Base-by-base conservation (phyloP, 2,113 vertebrate genomes). In the Clarias magur region DNA sequence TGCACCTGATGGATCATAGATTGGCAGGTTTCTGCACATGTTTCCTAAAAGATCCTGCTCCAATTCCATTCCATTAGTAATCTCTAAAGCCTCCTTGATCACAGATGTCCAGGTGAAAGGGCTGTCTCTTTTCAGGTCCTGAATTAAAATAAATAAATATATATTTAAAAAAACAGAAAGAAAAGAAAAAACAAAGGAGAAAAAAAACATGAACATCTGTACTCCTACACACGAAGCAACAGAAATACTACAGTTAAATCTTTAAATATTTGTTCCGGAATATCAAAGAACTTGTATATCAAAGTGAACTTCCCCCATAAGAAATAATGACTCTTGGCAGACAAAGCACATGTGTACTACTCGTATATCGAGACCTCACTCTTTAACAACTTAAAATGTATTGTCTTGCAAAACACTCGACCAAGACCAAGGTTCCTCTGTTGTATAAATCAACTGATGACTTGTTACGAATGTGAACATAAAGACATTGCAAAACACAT, bases 11-110 rank as follows among this genome's bases (percentile, higher is more conserved):
- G 2, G 25, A 54, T 82, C 42, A 85, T 85, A 68, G 48, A 85
- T 82, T 17, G 80, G 23, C 63, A 62, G 21, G 4, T 75, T 60
- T 68, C 34, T 21, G 75, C 34, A 80, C 48, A 68, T 23, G 81
- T 85, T 23, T 42, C 56, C n/a, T 17, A 78, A 75, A n/a, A 63
- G 68, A 65, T 54, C 30, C n/a, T 68, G 82, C 48, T 42, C 82
- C 76, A 84, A 62, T 85, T 85, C 85, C 85, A 82, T 75, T 57
- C 79, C 70, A 15, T 87, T 78, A 62, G 79, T 79, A 79, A 72
- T 87, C 56, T 87, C 82, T 78, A 86, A 57, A 76, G 88, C 15
- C 72, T 87, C 67, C 82, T 87, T 80, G 56, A 87, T 87, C 16
- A 84, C 85, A 70, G 85, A 62, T 53, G 85, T 89, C 85, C 88